Conservation (phyloP, 2,113 vertebrate species). For the Gasterosteus aculeatus region DNA sequence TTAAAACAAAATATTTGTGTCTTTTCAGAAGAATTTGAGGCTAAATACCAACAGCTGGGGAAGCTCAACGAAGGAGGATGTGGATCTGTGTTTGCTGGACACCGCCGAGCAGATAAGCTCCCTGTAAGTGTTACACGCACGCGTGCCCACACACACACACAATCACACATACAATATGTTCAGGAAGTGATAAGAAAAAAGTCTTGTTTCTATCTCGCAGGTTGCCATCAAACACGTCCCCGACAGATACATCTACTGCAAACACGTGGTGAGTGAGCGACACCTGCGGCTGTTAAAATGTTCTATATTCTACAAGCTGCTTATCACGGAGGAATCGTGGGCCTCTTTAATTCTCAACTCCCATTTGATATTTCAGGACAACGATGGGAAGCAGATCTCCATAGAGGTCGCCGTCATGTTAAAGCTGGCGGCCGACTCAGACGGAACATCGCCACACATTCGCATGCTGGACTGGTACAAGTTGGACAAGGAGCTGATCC, state of each 20-base stretch:
- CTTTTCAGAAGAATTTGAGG: conserved; percentile 10
- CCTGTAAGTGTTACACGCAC: conserved; percentile 19
- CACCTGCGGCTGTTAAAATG: background rate
- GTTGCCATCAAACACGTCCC: conserved; percentile 29
- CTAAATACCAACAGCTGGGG: background rate
- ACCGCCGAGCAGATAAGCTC: background rate
- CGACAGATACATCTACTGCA: background rate
- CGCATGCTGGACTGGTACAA: conserved; percentile 15
- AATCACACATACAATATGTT: no score
- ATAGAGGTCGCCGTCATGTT: no score
- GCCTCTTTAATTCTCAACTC: no score
- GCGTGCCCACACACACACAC: no score
- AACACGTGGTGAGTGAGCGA: background rate
- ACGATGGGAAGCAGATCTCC: background rate
- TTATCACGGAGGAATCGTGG: no score
- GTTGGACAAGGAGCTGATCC: conserved; percentile 18
- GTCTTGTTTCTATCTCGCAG: background rate
- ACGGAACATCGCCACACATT: background rate
- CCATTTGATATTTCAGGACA: background rate
- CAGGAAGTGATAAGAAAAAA: background rate
- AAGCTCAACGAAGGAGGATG: conserved; percentile 19
- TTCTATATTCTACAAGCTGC: no score
- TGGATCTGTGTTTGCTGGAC: conserved; percentile 32
- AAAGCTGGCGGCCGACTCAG: no score
- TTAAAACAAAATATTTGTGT: background rate